Percentiles rank a stretch among this genome's conserved stretches.
Conservation (phyloP, 2,113 vertebrate species). For the Eira barbara region DNA sequence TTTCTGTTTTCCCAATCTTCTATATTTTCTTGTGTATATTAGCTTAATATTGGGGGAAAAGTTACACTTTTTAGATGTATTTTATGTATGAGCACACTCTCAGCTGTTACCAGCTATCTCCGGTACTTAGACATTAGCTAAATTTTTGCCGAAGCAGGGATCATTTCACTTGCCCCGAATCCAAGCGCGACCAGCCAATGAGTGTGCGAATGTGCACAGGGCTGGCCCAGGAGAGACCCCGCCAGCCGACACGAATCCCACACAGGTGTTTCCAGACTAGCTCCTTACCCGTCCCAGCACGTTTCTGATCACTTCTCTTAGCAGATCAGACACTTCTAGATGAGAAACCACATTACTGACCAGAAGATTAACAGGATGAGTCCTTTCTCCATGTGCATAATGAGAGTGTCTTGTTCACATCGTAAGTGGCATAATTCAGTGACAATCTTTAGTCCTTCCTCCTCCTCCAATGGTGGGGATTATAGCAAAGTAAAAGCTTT, state of each 20-base stretch:
- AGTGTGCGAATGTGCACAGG: background rate
- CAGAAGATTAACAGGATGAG: background rate
- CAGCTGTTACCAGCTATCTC: conserved; percentile 11
- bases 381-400: background rate
- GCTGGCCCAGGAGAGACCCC: background rate
- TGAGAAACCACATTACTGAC: background rate
- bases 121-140: background rate
- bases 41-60: background rate
- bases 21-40: background rate
- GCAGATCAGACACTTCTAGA: background rate
- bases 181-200: background rate
- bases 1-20: conserved; percentile 16
- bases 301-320: background rate
- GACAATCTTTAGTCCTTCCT: background rate
- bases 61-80: background rate
- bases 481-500: background rate
- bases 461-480: background rate
- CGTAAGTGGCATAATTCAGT: background rate
- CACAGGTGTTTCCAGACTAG: background rate
- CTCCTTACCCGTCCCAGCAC: background rate
- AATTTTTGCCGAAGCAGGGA: background rate
- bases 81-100: background rate
- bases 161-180: background rate
- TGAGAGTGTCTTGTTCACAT: conserved; percentile 6
- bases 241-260: background rate